phyloP scores from a whole-genome alignment of 2,888 invertebrate genomes.

The Anthophora plumipes region DNA sequence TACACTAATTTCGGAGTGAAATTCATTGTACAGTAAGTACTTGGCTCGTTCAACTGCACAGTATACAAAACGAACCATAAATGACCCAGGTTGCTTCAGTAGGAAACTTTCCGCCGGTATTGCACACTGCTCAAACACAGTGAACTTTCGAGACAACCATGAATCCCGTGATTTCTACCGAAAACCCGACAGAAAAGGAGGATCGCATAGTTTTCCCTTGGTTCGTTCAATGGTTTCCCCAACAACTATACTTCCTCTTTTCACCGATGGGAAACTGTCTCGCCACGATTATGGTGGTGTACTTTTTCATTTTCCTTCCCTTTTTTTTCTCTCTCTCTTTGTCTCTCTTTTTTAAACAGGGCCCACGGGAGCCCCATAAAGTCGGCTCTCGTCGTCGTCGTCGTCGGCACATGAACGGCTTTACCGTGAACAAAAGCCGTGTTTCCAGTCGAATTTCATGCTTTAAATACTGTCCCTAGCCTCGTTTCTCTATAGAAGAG shows the following conservation, averaged over 20 bases:
- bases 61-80: too few relatives aligned
- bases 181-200: background rate
- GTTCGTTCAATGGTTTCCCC: slow-evolving; percentile 15
- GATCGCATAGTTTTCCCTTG: background rate
- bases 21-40: too few relatives aligned
- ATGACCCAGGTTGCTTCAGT: too few relatives aligned
- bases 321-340: too few relatives aligned
- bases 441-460: slow-evolving; percentile 10
- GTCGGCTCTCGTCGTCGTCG: slow-evolving; percentile 2
- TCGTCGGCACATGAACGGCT: background rate
- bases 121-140: background rate
- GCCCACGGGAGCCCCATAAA: background rate
- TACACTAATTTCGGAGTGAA: too few relatives aligned
- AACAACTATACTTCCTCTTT: background rate
- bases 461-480: slow-evolving; percentile 26
- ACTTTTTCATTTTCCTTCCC: too few relatives aligned
- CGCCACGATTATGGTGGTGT: background rate
- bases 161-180: background rate
- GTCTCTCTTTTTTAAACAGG: slow-evolving; percentile 28
- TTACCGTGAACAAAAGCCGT: slow-evolving; percentile 23
- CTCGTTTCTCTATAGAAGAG: background rate
- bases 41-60: too few relatives aligned
- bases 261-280: background rate
- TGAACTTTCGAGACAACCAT: background rate
- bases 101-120: too few relatives aligned